phyloP scores from a whole-genome alignment of 2,797 vertebrate species.

The Tragelaphus eurycerus region DNA sequence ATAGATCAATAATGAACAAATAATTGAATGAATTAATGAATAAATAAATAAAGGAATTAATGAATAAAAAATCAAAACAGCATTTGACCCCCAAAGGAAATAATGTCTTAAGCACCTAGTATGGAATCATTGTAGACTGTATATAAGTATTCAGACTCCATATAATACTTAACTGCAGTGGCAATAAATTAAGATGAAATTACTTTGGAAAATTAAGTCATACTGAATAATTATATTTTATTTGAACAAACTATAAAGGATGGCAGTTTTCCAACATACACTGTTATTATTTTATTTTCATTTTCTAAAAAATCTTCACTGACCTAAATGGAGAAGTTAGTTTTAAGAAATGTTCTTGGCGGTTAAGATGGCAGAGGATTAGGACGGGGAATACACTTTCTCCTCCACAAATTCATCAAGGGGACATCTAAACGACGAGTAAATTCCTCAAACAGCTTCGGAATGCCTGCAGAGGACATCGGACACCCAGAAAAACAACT shows the following conservation, averaged over 20 bases:
- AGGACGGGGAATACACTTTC: no score
- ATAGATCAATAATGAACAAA: background rate
- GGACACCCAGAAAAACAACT: no score
- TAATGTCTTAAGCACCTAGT: background rate
- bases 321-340: background rate
- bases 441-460: no score
- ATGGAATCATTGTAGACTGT: background rate
- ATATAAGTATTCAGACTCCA: background rate
- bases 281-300: background rate
- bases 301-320: background rate
- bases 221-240: slow-evolving; percentile 15
- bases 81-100: background rate
- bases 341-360: background rate
- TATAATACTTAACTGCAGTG: background rate
- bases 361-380: no score
- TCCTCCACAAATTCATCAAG: no score
- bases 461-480: no score
- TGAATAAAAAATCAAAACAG: background rate
- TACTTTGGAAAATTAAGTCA: background rate
- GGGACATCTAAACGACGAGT: no score
- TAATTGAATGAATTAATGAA: background rate
- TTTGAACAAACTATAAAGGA: background rate
- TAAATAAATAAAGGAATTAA: rapidly evolving
- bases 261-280: background rate
- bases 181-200: background rate